Percentiles rank a stretch among this genome's conserved stretches.
Evolutionary conservation across 2,888 invertebrate genomes (phyloP).

Genomic region (Tanytarsus gracilentus): DNA sequence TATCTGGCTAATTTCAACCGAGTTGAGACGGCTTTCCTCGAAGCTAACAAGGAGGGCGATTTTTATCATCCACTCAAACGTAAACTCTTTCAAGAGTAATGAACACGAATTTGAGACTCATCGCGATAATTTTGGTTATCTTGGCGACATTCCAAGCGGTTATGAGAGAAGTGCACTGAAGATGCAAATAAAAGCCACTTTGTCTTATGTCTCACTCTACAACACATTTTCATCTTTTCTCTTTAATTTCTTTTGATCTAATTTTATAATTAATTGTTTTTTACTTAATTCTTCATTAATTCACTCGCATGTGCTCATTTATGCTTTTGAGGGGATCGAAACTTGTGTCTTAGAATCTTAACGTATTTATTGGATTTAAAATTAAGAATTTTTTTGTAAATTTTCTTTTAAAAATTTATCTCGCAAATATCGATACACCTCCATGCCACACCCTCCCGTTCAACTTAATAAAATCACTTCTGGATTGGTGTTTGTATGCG

Average conservation of each 20-base stretch:
- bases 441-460: too few relatives aligned
- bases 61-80: constrained; percentile 11
- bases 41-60: constrained; percentile 15
- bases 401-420: too few relatives aligned
- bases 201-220: background rate
- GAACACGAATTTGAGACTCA: background rate
- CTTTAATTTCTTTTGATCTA: constrained; percentile 16
- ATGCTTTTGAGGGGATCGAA: background rate
- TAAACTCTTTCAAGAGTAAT: background rate
- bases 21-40: too few relatives aligned
- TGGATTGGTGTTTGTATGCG: too few relatives aligned
- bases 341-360: too few relatives aligned
- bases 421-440: too few relatives aligned
- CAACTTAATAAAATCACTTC: too few relatives aligned
- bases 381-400: too few relatives aligned
- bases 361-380: too few relatives aligned
- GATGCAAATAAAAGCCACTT: background rate
- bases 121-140: background rate
- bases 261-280: constrained; percentile 23
- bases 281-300: constrained; percentile 14
- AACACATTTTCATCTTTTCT: background rate
- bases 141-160: constrained; percentile 9
- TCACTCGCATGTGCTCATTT: background rate
- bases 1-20: too few relatives aligned
- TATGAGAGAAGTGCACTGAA: background rate